Base-by-base conservation (phyloP, 1,140 invertebrate species). In the Thaumetopoea pityocampa region DNA sequence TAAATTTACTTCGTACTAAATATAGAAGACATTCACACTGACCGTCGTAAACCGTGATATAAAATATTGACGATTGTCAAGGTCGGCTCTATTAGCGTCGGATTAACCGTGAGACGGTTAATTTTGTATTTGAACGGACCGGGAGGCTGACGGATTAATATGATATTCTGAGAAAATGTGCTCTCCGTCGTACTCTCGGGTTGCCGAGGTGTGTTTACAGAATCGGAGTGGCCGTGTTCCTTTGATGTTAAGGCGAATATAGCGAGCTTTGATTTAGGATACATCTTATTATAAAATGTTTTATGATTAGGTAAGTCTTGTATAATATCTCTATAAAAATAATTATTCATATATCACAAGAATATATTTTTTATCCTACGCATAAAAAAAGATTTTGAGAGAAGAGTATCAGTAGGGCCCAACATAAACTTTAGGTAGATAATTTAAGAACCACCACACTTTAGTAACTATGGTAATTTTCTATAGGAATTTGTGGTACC, bases 1-100 rank as follows among this genome's bases (percentile, higher is more conserved):
- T 27, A 30, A 16, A 12, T 26, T 29, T 17, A 11, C 20, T 18
- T 40, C 24, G 30, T 34, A 19, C 43, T 51, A 55, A 52, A 62
- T 46, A 40, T 60, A 63, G 56, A 63, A 67, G 59, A 63, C 63
- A 60, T 63, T 67, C 59, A 63, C 63, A 67, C 53, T 67, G 63
- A 60, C 59, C 63, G 48, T 55, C 55, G 56, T 55, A 50, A 58
- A 52, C 45, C 37, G 37, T 47, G 50, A 51, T 57, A 60, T 60
- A 63, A n/a, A 63, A 63, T 60, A 58, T 58, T 62, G 51, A 57
- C 42, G 45, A 55, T 34, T 55, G 55, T 50, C 54, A 67, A 67
- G 63, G 63, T 49, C 51, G 47, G n/a, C 18, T 41, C 51, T 59
- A 60, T 52, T 63, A 57, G 50, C 40, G 49, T 36, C 26, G 43